Percentiles rank a stretch among this genome's conserved stretches.
Evolutionary conservation across 2,797 vertebrate genomes (phyloP).

Genomic region (Anisognathus igniventris): DNA sequence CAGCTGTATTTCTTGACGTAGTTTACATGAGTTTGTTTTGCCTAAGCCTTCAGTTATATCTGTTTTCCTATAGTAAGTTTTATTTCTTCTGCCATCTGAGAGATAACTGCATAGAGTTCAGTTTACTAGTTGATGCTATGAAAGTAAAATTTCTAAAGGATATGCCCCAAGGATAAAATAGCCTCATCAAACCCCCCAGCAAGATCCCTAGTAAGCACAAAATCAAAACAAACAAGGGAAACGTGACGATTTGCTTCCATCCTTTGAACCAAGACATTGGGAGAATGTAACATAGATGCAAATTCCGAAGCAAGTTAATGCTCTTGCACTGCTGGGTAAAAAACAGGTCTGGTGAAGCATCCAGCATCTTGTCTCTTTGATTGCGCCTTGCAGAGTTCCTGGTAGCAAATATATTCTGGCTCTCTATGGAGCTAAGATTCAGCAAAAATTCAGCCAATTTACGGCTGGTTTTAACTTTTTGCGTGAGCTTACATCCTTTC

Average conservation of each 20-base stretch:
- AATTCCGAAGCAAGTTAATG: background rate
- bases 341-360: background rate
- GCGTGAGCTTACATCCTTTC: background rate
- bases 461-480: background rate
- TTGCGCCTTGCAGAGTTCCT: background rate
- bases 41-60: conserved; percentile 1
- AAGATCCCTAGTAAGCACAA: background rate
- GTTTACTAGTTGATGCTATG: background rate
- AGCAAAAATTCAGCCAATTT: background rate
- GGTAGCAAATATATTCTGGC: background rate
- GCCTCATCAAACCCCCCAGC: background rate
- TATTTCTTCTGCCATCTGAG: conserved; percentile 42
- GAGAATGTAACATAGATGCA: background rate
- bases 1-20: background rate
- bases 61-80: conserved; percentile 35
- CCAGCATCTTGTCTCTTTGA: background rate
- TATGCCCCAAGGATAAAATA: background rate
- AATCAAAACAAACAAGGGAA: background rate
- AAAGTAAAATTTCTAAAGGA: background rate
- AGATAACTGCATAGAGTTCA: background rate
- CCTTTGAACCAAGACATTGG: background rate
- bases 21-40: conserved; percentile 26
- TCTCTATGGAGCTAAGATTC: background rate
- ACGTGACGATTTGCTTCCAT: background rate
- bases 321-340: background rate